These are phyloP conservation scores for Hemiprocne comata DNA, from an alignment of 2,113 vertebrate species.

Conservation along the genomic window DNA sequence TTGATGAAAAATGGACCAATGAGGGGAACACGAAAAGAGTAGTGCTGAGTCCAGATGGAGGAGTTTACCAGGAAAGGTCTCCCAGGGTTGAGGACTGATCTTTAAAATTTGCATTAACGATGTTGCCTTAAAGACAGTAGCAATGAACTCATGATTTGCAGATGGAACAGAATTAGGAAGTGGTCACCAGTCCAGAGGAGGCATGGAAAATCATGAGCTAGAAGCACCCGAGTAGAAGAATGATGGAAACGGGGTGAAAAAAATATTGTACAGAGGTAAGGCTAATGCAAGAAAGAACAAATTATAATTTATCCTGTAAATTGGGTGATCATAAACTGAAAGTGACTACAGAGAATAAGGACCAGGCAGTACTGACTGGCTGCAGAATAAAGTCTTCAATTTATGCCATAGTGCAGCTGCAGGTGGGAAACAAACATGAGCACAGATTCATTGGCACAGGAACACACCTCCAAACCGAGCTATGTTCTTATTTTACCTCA, in stretches of 20 bases:
- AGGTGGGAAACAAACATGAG: not conserved
- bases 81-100: not conserved
- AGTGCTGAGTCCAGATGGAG: not conserved
- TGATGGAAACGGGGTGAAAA: not conserved
- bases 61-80: not conserved
- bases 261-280: not conserved
- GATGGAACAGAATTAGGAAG: not conserved
- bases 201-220: not conserved
- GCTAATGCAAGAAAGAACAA: not conserved
- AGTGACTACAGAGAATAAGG: not conserved
- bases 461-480: fast-evolving
- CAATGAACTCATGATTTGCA: not conserved
- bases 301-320: not conserved
- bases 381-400: not conserved
- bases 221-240: not conserved
- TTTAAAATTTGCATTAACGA: not conserved
- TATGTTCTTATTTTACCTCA: not conserved
- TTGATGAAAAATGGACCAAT: not conserved
- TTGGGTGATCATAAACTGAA: not conserved
- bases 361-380: not conserved
- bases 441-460: not conserved
- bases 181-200: fast-evolving
- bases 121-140: not conserved
- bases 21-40: not conserved
- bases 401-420: not conserved